phyloP scores from a whole-genome alignment of 2,797 vertebrate species.

The Amblyopsis hoosieri region DNA sequence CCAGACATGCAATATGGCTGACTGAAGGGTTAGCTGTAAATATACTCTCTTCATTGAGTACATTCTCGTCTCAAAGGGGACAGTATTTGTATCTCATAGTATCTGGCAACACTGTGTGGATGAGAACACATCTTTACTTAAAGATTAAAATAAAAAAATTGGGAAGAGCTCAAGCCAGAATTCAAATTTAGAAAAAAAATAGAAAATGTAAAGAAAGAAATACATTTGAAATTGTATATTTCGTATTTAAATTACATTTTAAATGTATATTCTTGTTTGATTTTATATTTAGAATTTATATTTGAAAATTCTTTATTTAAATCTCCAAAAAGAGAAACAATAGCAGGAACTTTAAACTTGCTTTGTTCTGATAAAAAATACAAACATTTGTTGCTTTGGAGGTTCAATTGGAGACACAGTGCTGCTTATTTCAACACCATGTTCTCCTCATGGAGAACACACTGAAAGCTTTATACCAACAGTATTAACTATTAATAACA shows the following conservation, averaged over 20 bases:
- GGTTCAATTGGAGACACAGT: constrained; percentile 50
- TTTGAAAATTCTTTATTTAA: too few species aligned
- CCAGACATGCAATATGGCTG: constrained; percentile 67
- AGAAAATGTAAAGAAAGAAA: too few species aligned
- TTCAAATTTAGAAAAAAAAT: too few species aligned
- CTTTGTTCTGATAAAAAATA: constrained; percentile 23
- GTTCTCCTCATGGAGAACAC: constrained; percentile 56
- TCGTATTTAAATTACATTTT: too few species aligned
- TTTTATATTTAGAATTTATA: too few species aligned
- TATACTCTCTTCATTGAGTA: constrained; percentile 45
- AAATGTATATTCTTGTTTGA: too few species aligned
- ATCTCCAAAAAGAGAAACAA: too few species aligned
- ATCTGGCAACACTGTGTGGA: constrained; percentile 61
- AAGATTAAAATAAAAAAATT: too few species aligned
- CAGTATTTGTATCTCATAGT: constrained; percentile 24
- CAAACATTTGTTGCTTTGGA: constrained; percentile 30
- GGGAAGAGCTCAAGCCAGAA: too few species aligned
- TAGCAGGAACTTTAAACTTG: constrained; percentile 5
- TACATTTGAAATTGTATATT: too few species aligned
- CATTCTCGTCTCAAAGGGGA: constrained; percentile 41
- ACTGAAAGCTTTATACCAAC: constrained; percentile 85
- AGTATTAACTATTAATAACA: constrained; percentile 60
- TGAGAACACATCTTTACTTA: constrained; percentile 22
- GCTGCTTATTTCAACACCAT: constrained; percentile 71
- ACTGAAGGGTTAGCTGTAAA: constrained; percentile 23